These are phyloP conservation scores for Artemia sinica DNA, from an alignment of 2,888 invertebrate genomes.

Conservation along the genomic window DNA sequence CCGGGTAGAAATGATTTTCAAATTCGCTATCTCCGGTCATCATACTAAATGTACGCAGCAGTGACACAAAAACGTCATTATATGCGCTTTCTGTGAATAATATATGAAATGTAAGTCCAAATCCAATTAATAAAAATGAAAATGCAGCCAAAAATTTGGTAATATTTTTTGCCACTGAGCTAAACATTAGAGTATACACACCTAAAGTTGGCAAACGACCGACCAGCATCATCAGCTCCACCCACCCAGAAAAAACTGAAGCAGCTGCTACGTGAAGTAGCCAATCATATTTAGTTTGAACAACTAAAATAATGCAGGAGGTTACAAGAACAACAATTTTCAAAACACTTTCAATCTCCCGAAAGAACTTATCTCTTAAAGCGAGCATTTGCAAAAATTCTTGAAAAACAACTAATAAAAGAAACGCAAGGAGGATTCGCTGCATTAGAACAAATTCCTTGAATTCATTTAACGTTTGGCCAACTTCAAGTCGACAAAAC, in stretches of 20 bases:
- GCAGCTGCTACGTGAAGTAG: constrained; percentile 36
- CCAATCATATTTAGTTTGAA: constrained; percentile 33
- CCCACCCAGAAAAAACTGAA: constrained; percentile 39
- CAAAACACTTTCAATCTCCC: constrained; percentile 40
- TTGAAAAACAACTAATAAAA: constrained; percentile 30
- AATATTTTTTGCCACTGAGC: constrained; percentile 41
- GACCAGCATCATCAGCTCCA: constrained; percentile 40
- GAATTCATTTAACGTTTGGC: neutral
- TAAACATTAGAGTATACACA: constrained; percentile 43
- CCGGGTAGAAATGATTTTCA: constrained; percentile 36
- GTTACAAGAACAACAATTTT: constrained; percentile 35
- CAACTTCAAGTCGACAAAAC: constrained; percentile 8
- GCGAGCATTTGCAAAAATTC: constrained; percentile 38
- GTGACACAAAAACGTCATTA: constrained; percentile 37
- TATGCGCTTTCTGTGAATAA: constrained; percentile 40
- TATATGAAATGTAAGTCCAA: constrained; percentile 41
- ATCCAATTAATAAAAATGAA: constrained; percentile 39
- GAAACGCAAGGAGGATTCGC: constrained; percentile 14
- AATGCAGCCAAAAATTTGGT: constrained; percentile 36
- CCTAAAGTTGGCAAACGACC: constrained; percentile 42
- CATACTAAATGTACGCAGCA: constrained; percentile 43
- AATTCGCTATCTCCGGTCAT: constrained; percentile 44
- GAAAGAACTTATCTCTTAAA: constrained; percentile 37
- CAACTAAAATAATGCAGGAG: constrained; percentile 34
- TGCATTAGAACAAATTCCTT: constrained; percentile 11